Evolutionary conservation across 2,888 invertebrate genomes (phyloP), one percentile per base, ranked within the genome.

Genomic region (Coronaproctus castanopsis): DNA sequence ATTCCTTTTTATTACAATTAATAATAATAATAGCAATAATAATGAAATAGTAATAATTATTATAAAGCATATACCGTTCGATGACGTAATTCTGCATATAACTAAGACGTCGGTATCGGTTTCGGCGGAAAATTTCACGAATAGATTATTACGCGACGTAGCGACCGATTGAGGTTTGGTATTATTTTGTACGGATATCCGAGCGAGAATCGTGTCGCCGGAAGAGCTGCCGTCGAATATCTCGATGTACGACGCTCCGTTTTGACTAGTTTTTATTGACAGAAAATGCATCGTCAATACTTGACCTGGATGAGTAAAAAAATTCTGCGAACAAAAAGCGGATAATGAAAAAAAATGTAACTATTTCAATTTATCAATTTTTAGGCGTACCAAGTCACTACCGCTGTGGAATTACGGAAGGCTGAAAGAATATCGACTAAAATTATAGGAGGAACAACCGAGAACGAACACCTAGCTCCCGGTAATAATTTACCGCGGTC

Each of bases 111-210:
- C 82, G 5, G 81, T 80, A 64, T 80, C 77, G 5, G 83, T 78
- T 67, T 84, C 79, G 0, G 88, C 88, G 52, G 74, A 76, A 69
- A 91, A 91, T 67, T 81, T 79, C 21, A 96, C 78, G 68, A 79
- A 87, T 69, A 95, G 79, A 70, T 84, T 81, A 67, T 86, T 85
- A 62, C 81, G 77, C 0, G 83, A 83, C 2, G 89, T 85, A 2
- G 89, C 87, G 14, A 91, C 79, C 68, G 88, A 87, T 70, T 93
- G 91, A 0, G 91, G 90, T 67, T 90, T 76, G 0, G 92, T 90
- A 61, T 81, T 81, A 71, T 96, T 96, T 67, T 82, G 77, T 55
- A 95, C 80, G 58, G 75, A 75, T 70, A 91, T 83, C 0, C 76
- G 74, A 21, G 82, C 80, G 52, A 93, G 69, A 22, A 87, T 71